Base-by-base conservation (phyloP, 2,888 invertebrate species). In the Beris morrisii region DNA sequence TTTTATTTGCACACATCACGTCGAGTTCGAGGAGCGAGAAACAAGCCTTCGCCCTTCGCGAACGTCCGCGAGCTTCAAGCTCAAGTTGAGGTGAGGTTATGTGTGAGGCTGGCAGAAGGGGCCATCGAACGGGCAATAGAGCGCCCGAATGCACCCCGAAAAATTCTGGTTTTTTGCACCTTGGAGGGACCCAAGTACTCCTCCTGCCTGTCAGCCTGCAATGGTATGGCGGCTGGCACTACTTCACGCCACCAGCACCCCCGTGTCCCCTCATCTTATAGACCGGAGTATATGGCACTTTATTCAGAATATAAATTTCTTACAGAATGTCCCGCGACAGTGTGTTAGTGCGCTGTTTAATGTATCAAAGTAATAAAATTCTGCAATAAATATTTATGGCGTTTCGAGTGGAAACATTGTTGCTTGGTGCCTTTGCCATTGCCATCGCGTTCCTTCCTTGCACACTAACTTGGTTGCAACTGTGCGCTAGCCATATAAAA, bases 331-430 rank as follows among this genome's bases (percentile, higher is more conserved):
- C 59, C 64, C 55, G 55, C 64, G 54, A 44, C 64, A 43, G 52
- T 59, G 66, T 65, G 50, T 50, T 45, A 30, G 46, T 65, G 59
- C 65, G 65, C 67, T 65, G 64, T 67, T 67, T 67, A 65, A 67
- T 67, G 67, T 55, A 64, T 54, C 59, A 65, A 64, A 65, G 67
- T 65, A 67, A 67, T 67, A 67, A 67, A 67, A 67, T 65, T 67
- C 56, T 55, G 67, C 61, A 65, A 67, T 67, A 67, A 67, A 67
- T 67, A 67, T 67, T 67, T 67, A 67, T 67, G 65, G 65, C 61
- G 55, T 55, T 64, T 64, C 54, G 44, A 55, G 54, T 55, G 65
- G 32, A 67, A 48, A 67, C 67, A 65, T 65, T 67, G 67, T 67
- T 67, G 67, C 67, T 48, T 50, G 46, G 53, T 64, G 64, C 64